These are phyloP conservation scores for Dryadula phaetusa DNA, from an alignment of 2,888 invertebrate genomes.

Conservation along the genomic window DNA sequence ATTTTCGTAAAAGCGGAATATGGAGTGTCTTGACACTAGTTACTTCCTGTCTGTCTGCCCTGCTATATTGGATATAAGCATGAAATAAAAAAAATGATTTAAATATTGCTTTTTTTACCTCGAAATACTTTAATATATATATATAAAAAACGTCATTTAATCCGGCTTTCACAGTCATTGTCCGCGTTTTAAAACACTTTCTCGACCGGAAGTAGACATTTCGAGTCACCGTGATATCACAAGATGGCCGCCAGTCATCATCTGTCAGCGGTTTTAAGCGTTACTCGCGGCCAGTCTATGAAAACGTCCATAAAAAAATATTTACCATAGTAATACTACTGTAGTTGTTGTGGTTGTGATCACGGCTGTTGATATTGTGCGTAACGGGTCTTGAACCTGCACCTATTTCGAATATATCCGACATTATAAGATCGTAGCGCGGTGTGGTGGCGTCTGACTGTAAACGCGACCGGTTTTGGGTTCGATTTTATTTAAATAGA, in stretches of 20 bases:
- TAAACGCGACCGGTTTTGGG: too few species aligned
- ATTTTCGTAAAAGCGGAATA: too few species aligned
- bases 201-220: slow-evolving; percentile 43
- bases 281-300: slow-evolving; percentile 15
- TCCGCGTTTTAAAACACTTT: slow-evolving; percentile 38
- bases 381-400: too few species aligned
- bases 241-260: slow-evolving; percentile 54
- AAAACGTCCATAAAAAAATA: slow-evolving; percentile 26
- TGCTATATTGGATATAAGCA: too few species aligned
- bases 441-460: too few species aligned
- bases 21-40: too few species aligned
- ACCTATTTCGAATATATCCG: not conserved
- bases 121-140: not conserved
- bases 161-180: slow-evolving; percentile 19
- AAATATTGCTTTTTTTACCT: too few species aligned
- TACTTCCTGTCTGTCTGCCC: too few species aligned
- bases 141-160: slow-evolving; percentile 7
- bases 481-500: too few species aligned
- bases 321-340: not conserved
- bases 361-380: not conserved
- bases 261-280: slow-evolving; percentile 47
- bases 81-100: too few species aligned
- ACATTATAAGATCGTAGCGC: too few species aligned
- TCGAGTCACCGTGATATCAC: slow-evolving; percentile 47
- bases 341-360: not conserved